Evolutionary conservation across 2,113 vertebrate genomes (phyloP).

Genomic region (Mormyrus iriodes): DNA sequence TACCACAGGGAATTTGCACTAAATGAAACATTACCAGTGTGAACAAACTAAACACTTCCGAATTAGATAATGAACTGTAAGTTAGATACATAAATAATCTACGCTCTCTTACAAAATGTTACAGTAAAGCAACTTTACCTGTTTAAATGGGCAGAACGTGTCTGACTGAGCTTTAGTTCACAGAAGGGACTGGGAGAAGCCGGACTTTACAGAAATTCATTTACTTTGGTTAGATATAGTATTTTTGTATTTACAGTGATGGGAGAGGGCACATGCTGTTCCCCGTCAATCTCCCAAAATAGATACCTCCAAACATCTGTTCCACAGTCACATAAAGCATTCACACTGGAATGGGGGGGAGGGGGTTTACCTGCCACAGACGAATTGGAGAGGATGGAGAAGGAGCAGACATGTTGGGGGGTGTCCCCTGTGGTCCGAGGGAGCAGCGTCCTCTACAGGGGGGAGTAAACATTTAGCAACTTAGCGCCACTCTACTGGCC

Average conservation of each 20-base stretch:
- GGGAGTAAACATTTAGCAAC: conserved; percentile 10
- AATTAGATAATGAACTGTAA: neutral
- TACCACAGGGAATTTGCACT: neutral
- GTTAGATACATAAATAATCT: neutral
- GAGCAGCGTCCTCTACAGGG: conserved; percentile 78
- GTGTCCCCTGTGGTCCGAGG: conserved; percentile 86
- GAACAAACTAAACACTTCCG: neutral
- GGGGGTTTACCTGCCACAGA: conserved; percentile 74
- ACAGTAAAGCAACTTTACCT: too few relatives aligned
- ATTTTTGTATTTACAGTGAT: neutral
- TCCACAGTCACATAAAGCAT: neutral
- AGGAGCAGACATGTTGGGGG: conserved; percentile 88
- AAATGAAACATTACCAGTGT: neutral
- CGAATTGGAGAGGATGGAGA: conserved; percentile 93
- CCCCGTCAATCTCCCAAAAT: neutral
- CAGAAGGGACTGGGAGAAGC: neutral
- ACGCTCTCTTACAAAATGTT: neutral
- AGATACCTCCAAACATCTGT: neutral
- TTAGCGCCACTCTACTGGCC: neutral
- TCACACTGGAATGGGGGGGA: neutral
- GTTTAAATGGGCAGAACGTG: neutral
- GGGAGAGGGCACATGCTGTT: neutral
- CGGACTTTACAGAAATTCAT: neutral
- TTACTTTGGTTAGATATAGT: neutral
- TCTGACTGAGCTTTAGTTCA: neutral